Conservation (phyloP, 2,113 vertebrate species). For the Microcebus lehilahytsara region DNA sequence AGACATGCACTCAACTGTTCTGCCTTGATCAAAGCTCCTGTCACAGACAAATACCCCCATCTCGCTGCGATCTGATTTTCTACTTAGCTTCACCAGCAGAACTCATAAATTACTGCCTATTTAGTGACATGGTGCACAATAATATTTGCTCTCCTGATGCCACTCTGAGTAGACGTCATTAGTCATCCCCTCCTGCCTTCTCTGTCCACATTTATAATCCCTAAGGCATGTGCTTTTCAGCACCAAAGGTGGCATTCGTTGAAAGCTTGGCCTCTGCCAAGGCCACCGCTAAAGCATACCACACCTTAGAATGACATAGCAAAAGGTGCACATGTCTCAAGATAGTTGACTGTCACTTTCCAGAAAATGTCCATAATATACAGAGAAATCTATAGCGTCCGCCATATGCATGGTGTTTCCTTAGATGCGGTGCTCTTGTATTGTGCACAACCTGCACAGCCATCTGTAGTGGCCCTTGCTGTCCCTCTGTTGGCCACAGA, state of each 20-base stretch:
- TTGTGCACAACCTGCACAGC: not conserved
- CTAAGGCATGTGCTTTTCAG: conserved; percentile 12
- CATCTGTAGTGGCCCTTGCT: not conserved
- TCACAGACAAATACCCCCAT: conserved; percentile 72
- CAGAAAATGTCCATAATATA: not conserved
- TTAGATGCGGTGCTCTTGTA: not conserved
- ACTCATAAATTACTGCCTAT: conserved; percentile 79
- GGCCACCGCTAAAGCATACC: not conserved
- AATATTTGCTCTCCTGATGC: conserved; percentile 80
- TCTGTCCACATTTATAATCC: conserved; percentile 60
- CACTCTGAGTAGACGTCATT: conserved; percentile 70
- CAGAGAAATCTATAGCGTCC: not conserved
- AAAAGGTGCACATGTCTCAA: not conserved
- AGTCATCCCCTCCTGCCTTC: conserved; percentile 76
- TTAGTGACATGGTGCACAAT: conserved; percentile 79
- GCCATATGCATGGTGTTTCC: not conserved
- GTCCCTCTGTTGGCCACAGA: not conserved
- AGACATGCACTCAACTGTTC: not conserved
- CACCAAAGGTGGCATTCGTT: conserved; percentile 37
- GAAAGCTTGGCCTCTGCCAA: conserved; percentile 32
- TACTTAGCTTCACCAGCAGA: conserved; percentile 72
- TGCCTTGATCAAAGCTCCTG: conserved; percentile 54
- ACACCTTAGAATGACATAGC: not conserved
- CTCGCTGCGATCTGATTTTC: conserved; percentile 72
- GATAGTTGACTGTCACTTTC: not conserved